Evolutionary conservation across 1,140 invertebrate species (phyloP), one percentile per base, ranked within the genome.

Genomic region (Drosophila nigrodunni): DNA sequence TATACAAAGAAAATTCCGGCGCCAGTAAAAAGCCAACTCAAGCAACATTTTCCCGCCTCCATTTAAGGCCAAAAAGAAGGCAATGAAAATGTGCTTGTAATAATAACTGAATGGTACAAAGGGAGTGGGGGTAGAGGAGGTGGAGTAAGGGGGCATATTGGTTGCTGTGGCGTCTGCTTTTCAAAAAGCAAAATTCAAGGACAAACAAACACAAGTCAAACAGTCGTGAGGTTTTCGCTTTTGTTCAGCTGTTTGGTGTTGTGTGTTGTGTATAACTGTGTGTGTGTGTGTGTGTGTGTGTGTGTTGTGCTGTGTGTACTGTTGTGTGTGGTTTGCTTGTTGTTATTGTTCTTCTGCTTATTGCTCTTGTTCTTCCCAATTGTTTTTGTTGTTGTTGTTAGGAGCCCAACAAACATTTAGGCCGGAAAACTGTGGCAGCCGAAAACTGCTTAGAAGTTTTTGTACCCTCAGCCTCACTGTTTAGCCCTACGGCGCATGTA

Each of bases 41-140:
- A 55, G 7, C 52, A 15, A 39, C 15, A 15, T 8, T 35, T 43
- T 9, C 60, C 55, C 74, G 25, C 57, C 50, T 21, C 18, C 46
- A 2, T 13, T 39, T 18, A 39, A 55, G 49, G 59, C 60, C 15
- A 58, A 71, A 62, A 72, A 68, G 65, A 30, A 30, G 83, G 60
- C 85, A 83, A 80, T 89, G 85, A 88, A 89, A 88, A 89, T 88
- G 83, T 83, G 77, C 80, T 87, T 82, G 83, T 88, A 88, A 88
- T 87, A 87, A 87, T 87, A 87, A 88, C 73, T 72, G 68, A 72
- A 59, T 55, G 67, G 57, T 7, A 70, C 50, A 54, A 43, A 39
- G 21, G 30, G 44, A 7, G 47, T 8, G 13, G 21, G 18, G 35
- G 59, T 13, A 39, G 41, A 5, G 9, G 15, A 18, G 43, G 21